Evolutionary conservation across 2,113 vertebrate species (phyloP).

Genomic region (Paradoxurus hermaphroditus): DNA sequence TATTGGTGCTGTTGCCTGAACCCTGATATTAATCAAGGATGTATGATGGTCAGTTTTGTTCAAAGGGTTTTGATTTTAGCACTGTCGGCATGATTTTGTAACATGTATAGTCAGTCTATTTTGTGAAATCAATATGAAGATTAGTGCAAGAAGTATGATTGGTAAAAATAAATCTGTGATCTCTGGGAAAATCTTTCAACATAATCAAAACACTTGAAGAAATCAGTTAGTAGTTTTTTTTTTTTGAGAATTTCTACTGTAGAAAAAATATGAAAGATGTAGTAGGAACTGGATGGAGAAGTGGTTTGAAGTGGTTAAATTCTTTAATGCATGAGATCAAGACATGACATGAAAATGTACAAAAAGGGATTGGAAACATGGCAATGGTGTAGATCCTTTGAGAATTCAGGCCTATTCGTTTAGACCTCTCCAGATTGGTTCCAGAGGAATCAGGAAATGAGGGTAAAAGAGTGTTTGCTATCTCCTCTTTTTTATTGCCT

Average conservation of each 20-base stretch:
- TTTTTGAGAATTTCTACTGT: neutral
- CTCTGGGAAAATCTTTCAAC: neutral
- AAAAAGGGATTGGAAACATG: neutral
- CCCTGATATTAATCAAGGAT: neutral
- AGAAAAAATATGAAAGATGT: neutral
- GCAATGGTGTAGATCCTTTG: neutral
- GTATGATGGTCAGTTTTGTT: neutral
- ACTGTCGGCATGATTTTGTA: neutral
- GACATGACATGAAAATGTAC: conserved; percentile 2
- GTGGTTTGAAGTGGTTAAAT: neutral
- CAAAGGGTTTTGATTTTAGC: neutral
- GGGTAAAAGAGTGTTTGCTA: conserved; percentile 33
- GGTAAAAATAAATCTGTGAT: neutral
- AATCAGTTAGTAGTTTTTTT: neutral
- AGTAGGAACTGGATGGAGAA: neutral
- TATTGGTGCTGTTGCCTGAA: neutral
- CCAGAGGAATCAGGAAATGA: conserved; percentile 9
- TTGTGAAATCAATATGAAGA: neutral
- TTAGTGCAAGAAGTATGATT: neutral
- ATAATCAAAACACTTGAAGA: neutral
- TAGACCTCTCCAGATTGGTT: neutral
- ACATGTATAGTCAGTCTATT: neutral
- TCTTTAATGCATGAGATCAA: neutral
- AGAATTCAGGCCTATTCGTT: conserved; percentile 27
- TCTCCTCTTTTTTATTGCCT: conserved; percentile 27